Evolutionary conservation across 1,140 invertebrate genomes (phyloP).

Genomic region (Camponotus floridanus): DNA sequence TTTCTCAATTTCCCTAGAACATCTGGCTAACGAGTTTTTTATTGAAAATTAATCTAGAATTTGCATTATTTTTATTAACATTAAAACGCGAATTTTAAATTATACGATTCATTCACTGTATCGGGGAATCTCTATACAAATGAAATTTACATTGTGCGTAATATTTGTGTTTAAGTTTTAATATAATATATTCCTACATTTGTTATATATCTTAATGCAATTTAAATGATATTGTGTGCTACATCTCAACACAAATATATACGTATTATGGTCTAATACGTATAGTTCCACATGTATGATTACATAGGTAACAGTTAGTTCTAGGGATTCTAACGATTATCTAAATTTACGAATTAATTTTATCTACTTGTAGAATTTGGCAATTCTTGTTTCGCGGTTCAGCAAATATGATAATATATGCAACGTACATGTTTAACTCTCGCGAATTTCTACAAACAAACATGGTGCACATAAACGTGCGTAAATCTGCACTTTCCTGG

Average conservation of each 20-base stretch:
- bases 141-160: not conserved
- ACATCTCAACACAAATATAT: not conserved
- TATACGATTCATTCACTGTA: constrained; percentile 15
- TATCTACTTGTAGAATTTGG: constrained; percentile 13
- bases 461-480: constrained; percentile 67
- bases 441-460: constrained; percentile 30
- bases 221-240: not conserved
- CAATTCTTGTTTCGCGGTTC: not conserved
- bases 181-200: constrained; percentile 17
- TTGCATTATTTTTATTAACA: constrained; percentile 43
- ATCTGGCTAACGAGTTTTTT: constrained; percentile 62
- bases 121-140: constrained; percentile 30
- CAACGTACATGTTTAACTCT: not conserved
- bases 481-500: constrained; percentile 74
- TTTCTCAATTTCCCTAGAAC: constrained; percentile 16
- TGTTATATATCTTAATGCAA: constrained; percentile 25
- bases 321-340: not conserved
- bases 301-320: not conserved
- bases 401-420: not conserved
- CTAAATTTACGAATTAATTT: constrained; percentile 23
- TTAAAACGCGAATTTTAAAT: constrained; percentile 28
- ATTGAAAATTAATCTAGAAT: constrained; percentile 61
- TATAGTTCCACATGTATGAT: not conserved
- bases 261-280: not conserved
- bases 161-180: constrained; percentile 25